Conservation (phyloP, 2,888 invertebrate genomes). For the Caenorhabditis afra region DNA sequence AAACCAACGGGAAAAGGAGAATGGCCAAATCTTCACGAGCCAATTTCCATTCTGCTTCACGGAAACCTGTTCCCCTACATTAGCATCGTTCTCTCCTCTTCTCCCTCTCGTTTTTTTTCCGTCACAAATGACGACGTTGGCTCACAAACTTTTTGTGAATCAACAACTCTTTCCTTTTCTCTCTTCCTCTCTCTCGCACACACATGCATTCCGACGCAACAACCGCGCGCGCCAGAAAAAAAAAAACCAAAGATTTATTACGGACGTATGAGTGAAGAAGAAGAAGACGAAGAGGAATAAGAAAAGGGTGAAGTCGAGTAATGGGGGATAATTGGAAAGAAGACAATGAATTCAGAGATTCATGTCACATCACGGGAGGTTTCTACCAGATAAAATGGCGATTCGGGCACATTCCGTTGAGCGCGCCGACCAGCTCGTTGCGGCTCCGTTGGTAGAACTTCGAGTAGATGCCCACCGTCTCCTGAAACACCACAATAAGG, state of each 20-base stretch:
- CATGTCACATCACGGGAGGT: neutral
- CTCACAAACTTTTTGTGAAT: no score
- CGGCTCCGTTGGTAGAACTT: slow-evolving; percentile 45
- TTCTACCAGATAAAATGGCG: slow-evolving; percentile 33
- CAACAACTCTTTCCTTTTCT: neutral
- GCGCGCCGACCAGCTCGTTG: slow-evolving; percentile 5
- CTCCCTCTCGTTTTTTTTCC: no score
- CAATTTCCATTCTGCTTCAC: no score
- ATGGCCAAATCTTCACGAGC: no score
- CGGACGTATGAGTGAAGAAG: neutral
- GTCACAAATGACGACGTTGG: no score
- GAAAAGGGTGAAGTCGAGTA: neutral
- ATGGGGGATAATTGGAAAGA: no score
- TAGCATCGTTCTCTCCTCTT: no score
- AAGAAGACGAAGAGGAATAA: neutral
- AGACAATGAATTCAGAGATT: slow-evolving; percentile 16
- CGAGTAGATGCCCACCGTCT: slow-evolving; percentile 25
- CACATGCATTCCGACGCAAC: neutral
- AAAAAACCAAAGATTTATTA: neutral
- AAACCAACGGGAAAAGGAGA: no score
- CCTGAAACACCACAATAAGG: slow-evolving; percentile 11
- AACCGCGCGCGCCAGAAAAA: no score
- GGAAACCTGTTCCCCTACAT: no score
- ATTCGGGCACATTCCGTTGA: slow-evolving; percentile 26
- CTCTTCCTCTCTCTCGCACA: neutral